phyloP scores from a whole-genome alignment of 2,888 invertebrate species.

The Elegia similella region DNA sequence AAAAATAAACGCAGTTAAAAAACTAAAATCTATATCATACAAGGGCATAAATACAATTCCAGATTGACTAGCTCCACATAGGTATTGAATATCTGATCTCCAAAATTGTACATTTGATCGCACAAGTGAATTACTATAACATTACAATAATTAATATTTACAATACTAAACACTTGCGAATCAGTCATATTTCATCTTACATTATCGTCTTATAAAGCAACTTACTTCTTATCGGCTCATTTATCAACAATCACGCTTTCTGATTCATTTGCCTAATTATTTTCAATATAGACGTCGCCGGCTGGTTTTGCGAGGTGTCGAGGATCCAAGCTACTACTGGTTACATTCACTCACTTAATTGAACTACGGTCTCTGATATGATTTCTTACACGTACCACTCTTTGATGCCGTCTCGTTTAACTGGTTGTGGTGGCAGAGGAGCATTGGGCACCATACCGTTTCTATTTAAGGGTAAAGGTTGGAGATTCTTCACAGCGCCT shows the following conservation, averaged over 20 bases:
- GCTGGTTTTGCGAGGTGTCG: slow-evolving; percentile 28
- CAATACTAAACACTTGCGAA: slow-evolving; percentile 74
- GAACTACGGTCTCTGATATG: slow-evolving; percentile 15
- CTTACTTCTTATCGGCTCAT: slow-evolving; percentile 27
- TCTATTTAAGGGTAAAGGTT: slow-evolving; percentile 65
- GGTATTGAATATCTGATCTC: slow-evolving; percentile 31
- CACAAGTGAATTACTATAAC: slow-evolving; percentile 60
- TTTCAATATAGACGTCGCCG: slow-evolving; percentile 23
- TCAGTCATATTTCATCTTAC: slow-evolving; percentile 65
- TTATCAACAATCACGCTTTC: slow-evolving; percentile 29
- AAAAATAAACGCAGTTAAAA: slow-evolving; percentile 33
- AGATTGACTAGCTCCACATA: slow-evolving; percentile 41
- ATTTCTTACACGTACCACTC: slow-evolving; percentile 94
- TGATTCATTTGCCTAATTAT: slow-evolving; percentile 21
- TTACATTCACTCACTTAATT: slow-evolving; percentile 21
- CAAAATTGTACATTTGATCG: slow-evolving; percentile 54
- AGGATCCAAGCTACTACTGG: slow-evolving; percentile 28
- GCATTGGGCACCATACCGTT: slow-evolving; percentile 71
- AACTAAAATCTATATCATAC: slow-evolving; percentile 30
- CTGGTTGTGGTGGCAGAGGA: slow-evolving; percentile 75
- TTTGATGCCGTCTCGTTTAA: slow-evolving; percentile 95
- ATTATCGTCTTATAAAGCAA: slow-evolving; percentile 50
- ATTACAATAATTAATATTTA: slow-evolving; percentile 70
- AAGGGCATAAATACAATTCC: slow-evolving; percentile 59
- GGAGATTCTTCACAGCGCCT: slow-evolving; percentile 74